Percentiles rank a stretch among this genome's conserved stretches.
These are phyloP conservation scores for Sander lucioperca DNA, from an alignment of 2,113 vertebrate species.

Conservation along the genomic window DNA sequence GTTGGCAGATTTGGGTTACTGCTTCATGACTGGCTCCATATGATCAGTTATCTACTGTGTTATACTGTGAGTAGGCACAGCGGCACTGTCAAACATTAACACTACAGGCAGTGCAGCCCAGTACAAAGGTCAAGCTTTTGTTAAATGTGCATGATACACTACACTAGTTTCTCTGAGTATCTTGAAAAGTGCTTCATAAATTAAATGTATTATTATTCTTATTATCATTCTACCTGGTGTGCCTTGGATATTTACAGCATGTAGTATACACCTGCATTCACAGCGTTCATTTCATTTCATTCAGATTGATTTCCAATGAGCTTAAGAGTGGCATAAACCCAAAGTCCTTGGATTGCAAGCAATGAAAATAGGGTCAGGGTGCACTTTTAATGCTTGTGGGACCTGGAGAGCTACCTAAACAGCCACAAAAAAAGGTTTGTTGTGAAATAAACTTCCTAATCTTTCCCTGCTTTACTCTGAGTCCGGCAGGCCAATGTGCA, in stretches of 20 bases:
- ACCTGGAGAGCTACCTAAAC: slow-evolving; percentile 17
- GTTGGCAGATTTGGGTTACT: slow-evolving; percentile 70
- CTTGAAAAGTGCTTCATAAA: too few relatives aligned
- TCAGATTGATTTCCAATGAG: neutral
- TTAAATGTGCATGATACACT: too few relatives aligned
- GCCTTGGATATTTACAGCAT: too few relatives aligned
- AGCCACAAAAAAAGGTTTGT: slow-evolving; percentile 14
- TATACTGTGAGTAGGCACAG: neutral
- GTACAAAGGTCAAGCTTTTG: neutral
- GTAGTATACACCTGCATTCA: neutral
- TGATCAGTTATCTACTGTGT: slow-evolving; percentile 17
- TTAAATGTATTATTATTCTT: too few relatives aligned
- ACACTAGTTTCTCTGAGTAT: too few relatives aligned
- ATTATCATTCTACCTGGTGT: too few relatives aligned
- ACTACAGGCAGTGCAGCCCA: neutral
- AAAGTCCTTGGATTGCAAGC: slow-evolving; percentile 8
- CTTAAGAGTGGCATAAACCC: neutral
- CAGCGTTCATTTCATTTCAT: neutral
- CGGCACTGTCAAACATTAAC: neutral
- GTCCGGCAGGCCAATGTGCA: neutral
- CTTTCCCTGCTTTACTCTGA: slow-evolving; percentile 24
- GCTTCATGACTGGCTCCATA: slow-evolving; percentile 37
- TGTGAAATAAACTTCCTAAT: slow-evolving; percentile 44
- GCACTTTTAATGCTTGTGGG: slow-evolving; percentile 9
- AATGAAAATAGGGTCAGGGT: slow-evolving; percentile 4